Base-by-base conservation (phyloP, 1,140 invertebrate species). In the Meloidogyne exigua region DNA sequence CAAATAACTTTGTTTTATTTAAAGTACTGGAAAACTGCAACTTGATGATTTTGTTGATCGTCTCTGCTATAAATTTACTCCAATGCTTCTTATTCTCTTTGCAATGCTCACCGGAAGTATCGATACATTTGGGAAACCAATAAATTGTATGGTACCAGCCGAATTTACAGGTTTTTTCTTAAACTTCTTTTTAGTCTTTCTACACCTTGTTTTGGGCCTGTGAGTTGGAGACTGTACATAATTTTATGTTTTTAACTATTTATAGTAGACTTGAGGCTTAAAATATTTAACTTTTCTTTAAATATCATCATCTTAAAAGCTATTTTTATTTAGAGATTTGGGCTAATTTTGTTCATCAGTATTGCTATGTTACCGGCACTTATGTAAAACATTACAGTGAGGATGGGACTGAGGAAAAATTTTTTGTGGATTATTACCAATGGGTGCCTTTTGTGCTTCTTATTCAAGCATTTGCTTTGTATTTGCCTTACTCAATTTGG, bases 291-390 rank as follows among this genome's bases (percentile, higher is more conserved):
- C 9, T 18, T 5, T 13, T 36, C 18, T 12, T 26, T 39, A n/a
- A 25, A 5, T 23, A 21, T 5, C 28, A 39, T 10, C 3, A 39
- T 39, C 9, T 39, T 39, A 39, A 7, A 39, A 39, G 9, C 36
- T 7, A 7, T 10, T 0, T 39, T 39, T 39, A 39, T 39, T 65
- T 18, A 74, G 72, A 36, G 21, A 18, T 57, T 36, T 76, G 74
- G 74, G 12, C 67, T n/a, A 49, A 39, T 32, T 76, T 44, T n/a
- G 67, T 76, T 21, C 65, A 76, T 49, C 65, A 68, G 11, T 76
- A 76, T 13, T 76, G 74, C 32, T 76, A 36, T 64, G 74, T 76
- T n/a, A 76, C 74, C 10, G 74, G 74, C 26, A 76, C 74, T 26
- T 76, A 68, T 68, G n/a, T 71, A 13, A 68, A 68, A 57, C 18